Conservation (phyloP, 1,140 invertebrate genomes). For the Diorhabda sublineata region DNA sequence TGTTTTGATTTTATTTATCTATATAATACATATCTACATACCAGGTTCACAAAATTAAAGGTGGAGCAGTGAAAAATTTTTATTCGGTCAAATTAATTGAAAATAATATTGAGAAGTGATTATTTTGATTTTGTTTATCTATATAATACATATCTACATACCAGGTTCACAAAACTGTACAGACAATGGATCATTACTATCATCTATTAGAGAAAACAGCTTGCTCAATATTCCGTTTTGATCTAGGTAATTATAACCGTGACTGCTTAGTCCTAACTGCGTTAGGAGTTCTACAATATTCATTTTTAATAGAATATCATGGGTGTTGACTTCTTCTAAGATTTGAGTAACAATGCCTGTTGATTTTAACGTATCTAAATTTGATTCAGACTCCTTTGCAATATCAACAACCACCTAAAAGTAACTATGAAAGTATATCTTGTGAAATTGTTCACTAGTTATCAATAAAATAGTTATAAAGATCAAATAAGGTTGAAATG, state of each 20-base stretch:
- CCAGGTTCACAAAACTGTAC: slow-evolving; percentile 43
- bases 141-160: slow-evolving; percentile 1
- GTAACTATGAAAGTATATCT: slow-evolving; percentile 24
- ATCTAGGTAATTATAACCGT: slow-evolving; percentile 70
- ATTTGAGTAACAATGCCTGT: slow-evolving; percentile 65
- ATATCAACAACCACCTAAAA: slow-evolving; percentile 67
- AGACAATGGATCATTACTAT: slow-evolving; percentile 57
- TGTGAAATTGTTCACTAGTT: not conserved
- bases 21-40: slow-evolving; percentile 1
- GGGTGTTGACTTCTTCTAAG: slow-evolving; percentile 60
- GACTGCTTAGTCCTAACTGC: slow-evolving; percentile 59
- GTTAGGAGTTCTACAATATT: slow-evolving; percentile 74
- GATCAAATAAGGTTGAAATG: too few species aligned
- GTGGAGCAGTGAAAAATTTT: too few species aligned
- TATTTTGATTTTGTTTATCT: too few species aligned
- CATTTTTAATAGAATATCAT: slow-evolving; percentile 72
- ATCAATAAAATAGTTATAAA: too few species aligned
- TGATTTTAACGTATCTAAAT: slow-evolving; percentile 53
- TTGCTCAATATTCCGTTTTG: slow-evolving; percentile 59
- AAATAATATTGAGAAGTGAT: too few species aligned
- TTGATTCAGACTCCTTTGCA: slow-evolving; percentile 53
- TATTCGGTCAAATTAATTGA: too few species aligned
- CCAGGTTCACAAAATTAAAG: slow-evolving; percentile 39
- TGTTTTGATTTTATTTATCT: too few species aligned
- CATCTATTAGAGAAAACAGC: slow-evolving; percentile 57